Evolutionary conservation across 2,797 vertebrate species (phyloP).

Genomic region (Margarornis squamiger): DNA sequence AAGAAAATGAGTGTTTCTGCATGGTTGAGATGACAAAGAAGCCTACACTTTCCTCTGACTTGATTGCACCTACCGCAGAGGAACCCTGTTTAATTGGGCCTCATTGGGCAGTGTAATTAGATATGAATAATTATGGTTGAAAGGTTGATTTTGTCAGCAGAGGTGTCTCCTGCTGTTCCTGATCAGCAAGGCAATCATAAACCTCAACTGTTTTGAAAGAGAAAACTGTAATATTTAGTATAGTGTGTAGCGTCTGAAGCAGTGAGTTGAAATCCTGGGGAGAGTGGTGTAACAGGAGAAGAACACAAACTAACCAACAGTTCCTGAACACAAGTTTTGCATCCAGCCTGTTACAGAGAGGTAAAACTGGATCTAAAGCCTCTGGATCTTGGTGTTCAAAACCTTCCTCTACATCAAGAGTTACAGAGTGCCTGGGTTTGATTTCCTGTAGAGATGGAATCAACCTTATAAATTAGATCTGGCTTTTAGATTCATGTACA

Average conservation of each 20-base stretch:
- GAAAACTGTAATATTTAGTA: not conserved
- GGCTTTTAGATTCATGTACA: not conserved
- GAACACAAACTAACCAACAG: not conserved
- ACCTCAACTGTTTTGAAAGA: conserved; percentile 15
- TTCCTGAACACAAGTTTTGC: not conserved
- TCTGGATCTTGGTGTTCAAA: not conserved
- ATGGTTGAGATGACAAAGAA: not conserved
- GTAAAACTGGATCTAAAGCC: not conserved
- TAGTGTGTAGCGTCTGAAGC: accelerated
- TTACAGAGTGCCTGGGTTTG: not conserved
- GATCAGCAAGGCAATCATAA: not conserved
- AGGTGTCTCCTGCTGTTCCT: not conserved
- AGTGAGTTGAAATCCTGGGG: not conserved
- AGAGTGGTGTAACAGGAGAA: not conserved
- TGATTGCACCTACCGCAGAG: not conserved
- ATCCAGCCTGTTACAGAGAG: not conserved
- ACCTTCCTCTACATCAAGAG: not conserved
- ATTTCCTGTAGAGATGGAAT: not conserved
- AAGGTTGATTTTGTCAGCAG: conserved; percentile 22
- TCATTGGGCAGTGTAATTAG: not conserved
- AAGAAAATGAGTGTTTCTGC: not conserved
- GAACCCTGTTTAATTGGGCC: not conserved
- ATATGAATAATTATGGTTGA: not conserved
- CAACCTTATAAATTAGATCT: not conserved
- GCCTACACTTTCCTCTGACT: not conserved